Conservation (phyloP, 2,888 invertebrate species). For the Scrobipalpa costella region DNA sequence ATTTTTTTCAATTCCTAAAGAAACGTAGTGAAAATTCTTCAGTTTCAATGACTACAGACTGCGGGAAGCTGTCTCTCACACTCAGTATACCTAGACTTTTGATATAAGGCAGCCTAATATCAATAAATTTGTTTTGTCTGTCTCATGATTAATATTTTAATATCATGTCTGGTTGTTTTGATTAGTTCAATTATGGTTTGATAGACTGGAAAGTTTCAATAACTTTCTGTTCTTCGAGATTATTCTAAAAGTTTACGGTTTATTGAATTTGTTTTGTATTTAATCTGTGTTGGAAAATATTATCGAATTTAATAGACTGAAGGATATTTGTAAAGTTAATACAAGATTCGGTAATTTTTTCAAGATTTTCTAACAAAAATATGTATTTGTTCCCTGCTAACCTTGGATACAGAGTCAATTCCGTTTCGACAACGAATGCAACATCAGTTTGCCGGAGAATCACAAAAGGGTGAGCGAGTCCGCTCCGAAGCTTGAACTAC, state of each 20-base stretch:
- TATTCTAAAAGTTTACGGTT: slow-evolving; percentile 7
- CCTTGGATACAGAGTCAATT: slow-evolving; percentile 94
- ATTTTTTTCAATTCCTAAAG: no score
- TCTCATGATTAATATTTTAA: neutral
- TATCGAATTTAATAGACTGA: neutral
- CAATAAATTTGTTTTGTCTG: neutral
- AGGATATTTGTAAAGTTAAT: neutral
- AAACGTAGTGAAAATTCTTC: no score
- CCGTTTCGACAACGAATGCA: slow-evolving; percentile 99
- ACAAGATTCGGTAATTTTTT: neutral
- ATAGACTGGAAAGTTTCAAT: neutral
- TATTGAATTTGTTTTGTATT: slow-evolving; percentile 1
- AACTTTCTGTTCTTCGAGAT: neutral
- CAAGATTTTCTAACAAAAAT: slow-evolving; percentile 27
- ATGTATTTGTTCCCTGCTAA: slow-evolving; percentile 62
- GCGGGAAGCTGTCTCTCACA: no score
- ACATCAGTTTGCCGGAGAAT: slow-evolving; percentile 98
- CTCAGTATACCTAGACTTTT: no score
- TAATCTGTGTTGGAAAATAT: slow-evolving; percentile 7
- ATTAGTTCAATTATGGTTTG: neutral
- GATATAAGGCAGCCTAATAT: no score
- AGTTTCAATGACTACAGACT: no score
- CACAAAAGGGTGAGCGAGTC: slow-evolving; percentile 96
- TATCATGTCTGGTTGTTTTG: neutral
- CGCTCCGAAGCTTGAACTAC: slow-evolving; percentile 70